Evolutionary conservation across 2,888 invertebrate genomes (phyloP), one percentile per base, ranked within the genome.

Genomic region (Drosophila recens): DNA sequence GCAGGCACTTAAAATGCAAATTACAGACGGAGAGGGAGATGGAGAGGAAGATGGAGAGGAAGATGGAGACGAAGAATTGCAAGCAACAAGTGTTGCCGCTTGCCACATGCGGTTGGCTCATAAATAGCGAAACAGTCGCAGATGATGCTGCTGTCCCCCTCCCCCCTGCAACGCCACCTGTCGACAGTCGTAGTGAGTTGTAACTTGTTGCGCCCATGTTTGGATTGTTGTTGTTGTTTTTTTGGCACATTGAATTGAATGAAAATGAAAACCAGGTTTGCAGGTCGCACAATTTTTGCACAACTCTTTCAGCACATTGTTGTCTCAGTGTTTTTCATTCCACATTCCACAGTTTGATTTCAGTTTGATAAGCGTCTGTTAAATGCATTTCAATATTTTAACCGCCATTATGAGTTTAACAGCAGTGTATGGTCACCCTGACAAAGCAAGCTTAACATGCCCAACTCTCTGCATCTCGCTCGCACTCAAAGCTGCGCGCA

Each of bases 231-330:
- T 38, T 62, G 30, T 48, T 48, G 51, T 66, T 58, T 61, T 70
- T 61, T 70, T 59, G 53, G 59, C 66, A 53, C 68, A 52, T 61
- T 61, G 75, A 74, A 89, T 87, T 89, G 88, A 82, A 87, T 89
- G 82, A 85, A 88, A 88, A 72, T 70, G 89, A 89, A 89, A 85
- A 85, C 89, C 82, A 89, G 86, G 86, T 86, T 89, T 86, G 58
- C 86, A 52, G 86, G 86, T 82, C 86, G 86, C 45, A 88, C 27
- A 27, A 27, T 27, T 67, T 66, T 80, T 53, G 54, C 49, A 70
- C 79, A 77, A 66, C 53, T 70, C 63, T 67, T 51, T 66, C 30
- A 53, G 67, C 73, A 63, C 73, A 63, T 73, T 79, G 69, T 65
- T 79, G 67, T 65, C 40, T 67, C 15, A 46, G 34, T 63, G 59